Conservation (phyloP, 2,888 invertebrate species). For the Hirtodrosophila trivittata region DNA sequence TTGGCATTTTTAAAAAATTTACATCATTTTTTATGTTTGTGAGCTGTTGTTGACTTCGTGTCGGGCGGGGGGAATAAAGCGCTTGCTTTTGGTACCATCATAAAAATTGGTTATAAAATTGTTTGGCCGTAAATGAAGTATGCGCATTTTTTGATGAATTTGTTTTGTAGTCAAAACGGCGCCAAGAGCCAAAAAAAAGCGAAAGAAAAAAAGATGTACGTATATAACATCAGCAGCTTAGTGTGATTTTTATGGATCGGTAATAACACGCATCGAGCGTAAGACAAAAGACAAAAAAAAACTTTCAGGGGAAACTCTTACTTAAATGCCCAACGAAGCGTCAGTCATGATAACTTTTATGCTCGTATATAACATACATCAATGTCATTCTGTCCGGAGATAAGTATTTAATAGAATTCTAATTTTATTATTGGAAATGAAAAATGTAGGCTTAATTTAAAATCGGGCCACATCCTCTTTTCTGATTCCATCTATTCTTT, state of each 20-base stretch:
- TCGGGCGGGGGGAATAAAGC: neutral
- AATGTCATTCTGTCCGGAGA: constrained; percentile 1
- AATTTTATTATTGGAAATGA: constrained; percentile 4
- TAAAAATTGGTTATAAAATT: constrained; percentile 75
- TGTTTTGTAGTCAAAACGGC: constrained; percentile 58
- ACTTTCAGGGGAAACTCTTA: constrained; percentile 2
- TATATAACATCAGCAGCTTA: constrained; percentile 46
- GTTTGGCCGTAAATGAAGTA: constrained; percentile 73
- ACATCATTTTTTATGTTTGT: constrained; percentile 68
- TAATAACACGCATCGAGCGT: constrained; percentile 40
- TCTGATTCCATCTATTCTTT: too few relatives aligned
- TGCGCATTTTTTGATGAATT: constrained; percentile 70
- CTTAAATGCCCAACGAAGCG: constrained; percentile 32
- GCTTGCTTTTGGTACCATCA: constrained; percentile 32
- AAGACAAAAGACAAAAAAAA: constrained; percentile 13
- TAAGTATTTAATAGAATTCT: constrained; percentile 6
- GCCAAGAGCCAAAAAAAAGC: constrained; percentile 28
- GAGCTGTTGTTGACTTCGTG: constrained; percentile 23
- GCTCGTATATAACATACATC: constrained; percentile 8
- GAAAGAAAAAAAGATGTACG: constrained; percentile 17
- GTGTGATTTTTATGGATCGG: constrained; percentile 55
- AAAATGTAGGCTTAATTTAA: too few relatives aligned
- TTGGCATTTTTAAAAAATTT: constrained; percentile 67
- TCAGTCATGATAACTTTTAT: constrained; percentile 23
- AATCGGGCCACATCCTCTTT: too few relatives aligned